Evolutionary conservation across 2,797 vertebrate genomes (phyloP), one percentile per base, ranked within the genome.

Genomic region (Otolemur crassicaudatus): DNA sequence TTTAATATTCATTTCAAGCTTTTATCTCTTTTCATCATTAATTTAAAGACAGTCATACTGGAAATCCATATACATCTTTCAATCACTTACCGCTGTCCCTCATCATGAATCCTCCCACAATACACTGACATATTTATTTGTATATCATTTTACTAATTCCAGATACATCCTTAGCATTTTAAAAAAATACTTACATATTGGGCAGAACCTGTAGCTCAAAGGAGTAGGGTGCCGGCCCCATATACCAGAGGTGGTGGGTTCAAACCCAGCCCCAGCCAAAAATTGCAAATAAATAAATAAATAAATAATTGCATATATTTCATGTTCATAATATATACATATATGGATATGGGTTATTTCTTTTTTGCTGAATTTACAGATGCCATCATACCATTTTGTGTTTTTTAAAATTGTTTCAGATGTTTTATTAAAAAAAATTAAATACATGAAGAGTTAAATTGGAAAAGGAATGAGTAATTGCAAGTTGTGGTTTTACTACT

Each of bases 401-500:
- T 92, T 34, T 7, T 65, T 80, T 53, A 13, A 87, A 72, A 84
- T 93, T 72, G n/a, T 3, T 63, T 83, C 46, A 37, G 9, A 34
- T 75, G 5, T 53, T 93, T 93, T 93, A 60, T 61, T 77, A 89
- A 94, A 61, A 37, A 77, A 95, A 23, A 37, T 4, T 91, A 91
- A 91, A 63, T 37, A 43, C 25, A 61, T 11, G 34, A 81, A 25
- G 79, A 60, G 23, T 29, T 23, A 6, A 86, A 7, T 56, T 75
- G 29, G 22, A 79, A 76, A 86, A 79, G 49, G 72, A 81, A 82
- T 13, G 69, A 63, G 10, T 72, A 85, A 92, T 76, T 77, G 12
- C 7, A n/a, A 3, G 63, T 60, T 34, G 11, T 58, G 8, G 19
- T 61, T 90, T 73, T 94, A 37, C 13, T 87, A 27, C 11, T 29